These are phyloP conservation scores for Pandemis heparana DNA, from an alignment of 2,888 invertebrate species.

Conservation along the genomic window DNA sequence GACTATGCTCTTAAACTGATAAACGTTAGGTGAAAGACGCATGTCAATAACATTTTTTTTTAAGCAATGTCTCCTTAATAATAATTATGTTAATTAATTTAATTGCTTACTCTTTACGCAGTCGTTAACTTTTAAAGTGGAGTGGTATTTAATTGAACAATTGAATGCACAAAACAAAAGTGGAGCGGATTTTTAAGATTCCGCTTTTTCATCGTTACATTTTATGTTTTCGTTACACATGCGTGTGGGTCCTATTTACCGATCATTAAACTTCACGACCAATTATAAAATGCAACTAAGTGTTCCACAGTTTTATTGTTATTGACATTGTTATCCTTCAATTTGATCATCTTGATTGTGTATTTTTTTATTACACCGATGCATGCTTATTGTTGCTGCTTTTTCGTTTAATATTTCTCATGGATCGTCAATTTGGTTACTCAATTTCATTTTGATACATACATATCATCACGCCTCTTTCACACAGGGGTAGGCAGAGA, in stretches of 20 bases:
- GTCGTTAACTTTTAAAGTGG: conserved; percentile 15
- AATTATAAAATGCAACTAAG: conserved; percentile 15
- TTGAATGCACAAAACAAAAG: conserved; percentile 25
- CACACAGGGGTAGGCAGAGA: no score
- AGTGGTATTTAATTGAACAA: conserved; percentile 36
- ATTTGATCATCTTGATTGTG: not conserved
- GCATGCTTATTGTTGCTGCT: not conserved
- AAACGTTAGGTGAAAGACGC: no score
- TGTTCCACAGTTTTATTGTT: conserved; percentile 14
- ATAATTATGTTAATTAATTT: conserved; percentile 48
- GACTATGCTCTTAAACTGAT: no score
- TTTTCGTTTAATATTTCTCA: no score
- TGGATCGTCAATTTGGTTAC: no score
- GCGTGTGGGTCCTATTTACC: conserved; percentile 17
- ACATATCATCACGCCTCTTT: no score
- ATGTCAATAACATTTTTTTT: not conserved
- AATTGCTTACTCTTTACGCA: conserved; percentile 46
- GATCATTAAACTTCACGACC: conserved; percentile 5
- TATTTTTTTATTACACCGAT: not conserved
- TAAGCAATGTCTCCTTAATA: not conserved
- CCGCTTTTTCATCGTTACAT: conserved; percentile 3
- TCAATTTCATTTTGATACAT: no score
- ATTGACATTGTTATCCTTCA: not conserved
- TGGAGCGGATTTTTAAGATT: conserved; percentile 31
- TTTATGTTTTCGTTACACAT: not conserved